These are phyloP conservation scores for Lepidotrigona ventralis DNA, from an alignment of 1,140 invertebrate species.

Conservation along the genomic window DNA sequence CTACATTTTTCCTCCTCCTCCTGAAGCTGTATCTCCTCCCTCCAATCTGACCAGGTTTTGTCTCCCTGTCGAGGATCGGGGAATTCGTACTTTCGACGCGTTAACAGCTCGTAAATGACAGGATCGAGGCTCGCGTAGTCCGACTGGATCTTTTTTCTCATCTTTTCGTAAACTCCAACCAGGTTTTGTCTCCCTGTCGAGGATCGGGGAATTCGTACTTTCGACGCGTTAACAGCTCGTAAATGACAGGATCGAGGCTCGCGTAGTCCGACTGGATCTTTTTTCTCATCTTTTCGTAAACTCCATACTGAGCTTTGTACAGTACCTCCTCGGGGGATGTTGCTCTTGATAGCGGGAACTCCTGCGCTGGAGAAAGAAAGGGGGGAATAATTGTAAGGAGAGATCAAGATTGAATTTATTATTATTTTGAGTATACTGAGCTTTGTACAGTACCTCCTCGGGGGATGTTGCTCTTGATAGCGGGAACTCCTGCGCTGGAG, in stretches of 20 bases:
- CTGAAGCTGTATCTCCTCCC: slow-evolving; percentile 33
- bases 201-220: slow-evolving; percentile 43
- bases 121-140: slow-evolving; percentile 62
- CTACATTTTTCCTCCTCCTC: slow-evolving; percentile 51
- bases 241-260: slow-evolving; percentile 47
- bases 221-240: slow-evolving; percentile 48
- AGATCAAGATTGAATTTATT: neutral
- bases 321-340: neutral
- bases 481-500: slow-evolving; percentile 47
- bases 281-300: slow-evolving; percentile 38
- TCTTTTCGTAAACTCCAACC: slow-evolving; percentile 69
- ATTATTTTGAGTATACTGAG: slow-evolving; percentile 31
- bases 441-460: neutral
- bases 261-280: slow-evolving; percentile 62
- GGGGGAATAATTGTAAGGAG: neutral
- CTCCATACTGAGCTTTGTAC: slow-evolving; percentile 19
- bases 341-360: neutral
- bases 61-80: slow-evolving; percentile 21
- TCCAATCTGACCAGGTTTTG: slow-evolving; percentile 71
- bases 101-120: slow-evolving; percentile 53
- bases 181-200: slow-evolving; percentile 51
- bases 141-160: slow-evolving; percentile 42
- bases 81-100: slow-evolving; percentile 39
- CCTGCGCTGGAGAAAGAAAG: slow-evolving; percentile 44
- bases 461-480: neutral